Percentiles rank a stretch among this genome's conserved stretches.
phyloP scores from a whole-genome alignment of 2,113 vertebrate species.

The Arvicanthis niloticus region DNA sequence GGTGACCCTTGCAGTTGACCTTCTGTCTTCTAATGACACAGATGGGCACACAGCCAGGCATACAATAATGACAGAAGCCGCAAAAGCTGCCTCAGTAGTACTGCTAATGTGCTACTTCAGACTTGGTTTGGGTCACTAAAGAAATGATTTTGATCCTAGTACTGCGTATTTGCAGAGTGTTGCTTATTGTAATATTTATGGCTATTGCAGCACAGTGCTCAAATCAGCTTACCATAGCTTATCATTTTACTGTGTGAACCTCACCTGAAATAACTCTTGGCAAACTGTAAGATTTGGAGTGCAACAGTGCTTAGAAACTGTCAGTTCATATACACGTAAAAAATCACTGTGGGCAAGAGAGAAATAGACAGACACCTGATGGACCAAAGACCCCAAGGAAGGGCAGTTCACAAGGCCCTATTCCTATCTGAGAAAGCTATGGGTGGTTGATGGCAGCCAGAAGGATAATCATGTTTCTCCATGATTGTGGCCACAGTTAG shows the following conservation, averaged over 20 bases:
- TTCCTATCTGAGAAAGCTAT: too few species aligned
- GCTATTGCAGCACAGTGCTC: not conserved
- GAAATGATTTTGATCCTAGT: not conserved
- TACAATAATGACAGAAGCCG: too few species aligned
- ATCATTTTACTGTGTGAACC: not conserved
- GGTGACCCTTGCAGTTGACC: not conserved
- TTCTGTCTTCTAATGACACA: not conserved
- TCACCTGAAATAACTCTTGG: conserved; percentile 3
- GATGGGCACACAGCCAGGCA: not conserved
- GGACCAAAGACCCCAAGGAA: not conserved
- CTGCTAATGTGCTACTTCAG: not conserved
- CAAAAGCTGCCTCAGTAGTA: not conserved
- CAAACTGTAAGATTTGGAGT: not conserved
- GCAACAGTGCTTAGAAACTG: conserved; percentile 5
- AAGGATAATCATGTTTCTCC: not conserved
- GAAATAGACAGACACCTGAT: not conserved
- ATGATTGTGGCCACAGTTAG: not conserved
- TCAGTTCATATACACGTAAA: not conserved
- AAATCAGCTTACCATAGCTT: not conserved
- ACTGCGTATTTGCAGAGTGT: not conserved
- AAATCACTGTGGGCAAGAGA: not conserved
- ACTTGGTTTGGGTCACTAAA: not conserved
- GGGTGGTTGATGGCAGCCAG: not conserved
- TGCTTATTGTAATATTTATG: not conserved
- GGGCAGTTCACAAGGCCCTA: not conserved